Evolutionary conservation across 2,888 invertebrate genomes (phyloP).

Genomic region (Patella caerulea): DNA sequence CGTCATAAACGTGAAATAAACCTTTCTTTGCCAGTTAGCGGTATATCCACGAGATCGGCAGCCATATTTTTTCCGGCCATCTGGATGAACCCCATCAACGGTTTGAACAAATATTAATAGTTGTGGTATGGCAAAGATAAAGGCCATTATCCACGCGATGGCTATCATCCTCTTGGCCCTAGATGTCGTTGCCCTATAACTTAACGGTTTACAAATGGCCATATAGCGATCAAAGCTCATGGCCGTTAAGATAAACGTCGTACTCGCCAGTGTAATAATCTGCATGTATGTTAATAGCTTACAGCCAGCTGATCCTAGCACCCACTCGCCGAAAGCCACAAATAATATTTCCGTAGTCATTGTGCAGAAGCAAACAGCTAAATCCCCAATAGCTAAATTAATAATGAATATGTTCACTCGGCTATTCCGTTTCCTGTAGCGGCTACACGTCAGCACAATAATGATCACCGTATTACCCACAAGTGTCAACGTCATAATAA

Average conservation of each 20-base stretch:
- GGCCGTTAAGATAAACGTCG: slow-evolving; percentile 72
- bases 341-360: slow-evolving; percentile 73
- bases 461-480: slow-evolving; percentile 71
- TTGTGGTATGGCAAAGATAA: slow-evolving; percentile 70
- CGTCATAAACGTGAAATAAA: slow-evolving; percentile 72
- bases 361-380: slow-evolving; percentile 71
- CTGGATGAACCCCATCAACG: slow-evolving; percentile 60
- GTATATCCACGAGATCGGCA: slow-evolving; percentile 72
- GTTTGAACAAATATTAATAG: slow-evolving; percentile 71
- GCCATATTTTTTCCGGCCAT: slow-evolving; percentile 61
- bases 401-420: slow-evolving; percentile 73
- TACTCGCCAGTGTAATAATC: slow-evolving; percentile 71
- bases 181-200: slow-evolving; percentile 59
- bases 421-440: slow-evolving; percentile 65
- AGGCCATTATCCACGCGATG: slow-evolving; percentile 70
- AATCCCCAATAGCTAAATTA: slow-evolving; percentile 72
- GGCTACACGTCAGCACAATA: slow-evolving; percentile 68
- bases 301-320: slow-evolving; percentile 70
- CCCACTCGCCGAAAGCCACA: slow-evolving; percentile 72
- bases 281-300: slow-evolving; percentile 71
- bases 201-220: slow-evolving; percentile 71
- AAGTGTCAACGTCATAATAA: slow-evolving; percentile 70
- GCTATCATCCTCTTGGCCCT: slow-evolving; percentile 69
- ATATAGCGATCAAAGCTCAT: slow-evolving; percentile 72
- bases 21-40: slow-evolving; percentile 71